Evolutionary conservation across 2,888 invertebrate species (phyloP).

Genomic region (Laothoe populi): DNA sequence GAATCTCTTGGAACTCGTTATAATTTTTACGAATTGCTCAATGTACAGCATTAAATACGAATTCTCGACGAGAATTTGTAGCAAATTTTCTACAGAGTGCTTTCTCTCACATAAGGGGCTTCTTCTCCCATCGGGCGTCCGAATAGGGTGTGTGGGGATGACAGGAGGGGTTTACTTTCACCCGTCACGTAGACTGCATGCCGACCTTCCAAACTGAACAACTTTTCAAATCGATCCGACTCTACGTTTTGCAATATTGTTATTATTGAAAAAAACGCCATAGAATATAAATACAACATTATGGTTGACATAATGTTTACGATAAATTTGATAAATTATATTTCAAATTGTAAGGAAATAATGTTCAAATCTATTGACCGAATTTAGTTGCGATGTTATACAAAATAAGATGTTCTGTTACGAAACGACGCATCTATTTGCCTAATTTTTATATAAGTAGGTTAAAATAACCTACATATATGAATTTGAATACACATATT

Average conservation of each 20-base stretch:
- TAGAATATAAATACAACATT: slow-evolving; percentile 33
- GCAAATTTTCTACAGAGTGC: slow-evolving; percentile 35
- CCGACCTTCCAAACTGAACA: slow-evolving; percentile 57
- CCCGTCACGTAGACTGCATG: slow-evolving; percentile 51
- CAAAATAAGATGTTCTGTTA: not conserved
- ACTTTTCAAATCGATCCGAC: slow-evolving; percentile 58
- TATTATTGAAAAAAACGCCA: slow-evolving; percentile 40
- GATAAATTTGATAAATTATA: slow-evolving; percentile 17
- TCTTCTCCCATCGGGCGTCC: slow-evolving; percentile 43
- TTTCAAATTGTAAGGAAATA: no score
- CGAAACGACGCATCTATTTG: no score
- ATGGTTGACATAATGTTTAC: slow-evolving; percentile 18
- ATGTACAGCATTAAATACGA: not conserved
- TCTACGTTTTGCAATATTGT: slow-evolving; percentile 46
- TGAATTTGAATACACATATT: no score
- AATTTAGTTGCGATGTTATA: not conserved
- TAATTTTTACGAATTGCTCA: no score
- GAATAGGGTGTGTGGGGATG: slow-evolving; percentile 43
- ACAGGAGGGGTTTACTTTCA: slow-evolving; percentile 69
- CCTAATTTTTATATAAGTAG: no score
- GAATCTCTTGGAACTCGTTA: no score
- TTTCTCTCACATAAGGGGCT: slow-evolving; percentile 68
- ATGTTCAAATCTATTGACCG: no score
- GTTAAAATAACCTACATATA: no score
- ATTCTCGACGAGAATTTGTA: not conserved